Base-by-base conservation (phyloP, 2,888 invertebrate species). In the Thymelicus lineola region DNA sequence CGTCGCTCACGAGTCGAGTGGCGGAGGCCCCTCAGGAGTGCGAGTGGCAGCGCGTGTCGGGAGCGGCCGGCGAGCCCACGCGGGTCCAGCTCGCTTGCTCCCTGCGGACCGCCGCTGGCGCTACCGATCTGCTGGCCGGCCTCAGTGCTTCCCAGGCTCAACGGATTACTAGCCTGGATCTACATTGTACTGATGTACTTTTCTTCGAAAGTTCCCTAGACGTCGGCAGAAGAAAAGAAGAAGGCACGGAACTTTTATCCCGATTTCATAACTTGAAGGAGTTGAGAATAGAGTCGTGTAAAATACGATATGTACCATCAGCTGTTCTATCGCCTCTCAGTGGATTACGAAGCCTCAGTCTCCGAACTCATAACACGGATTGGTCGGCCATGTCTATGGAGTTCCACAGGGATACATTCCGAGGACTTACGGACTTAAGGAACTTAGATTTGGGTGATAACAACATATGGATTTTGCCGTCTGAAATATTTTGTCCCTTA, bases 331-430 rank as follows among this genome's bases (percentile, higher is more conserved):
- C 95, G 36, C 95, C 96, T 62, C 91, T 97, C 46, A 95, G 95
- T 77, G 95, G 96, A 79, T 88, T 97, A 36, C 93, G 95, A 64
- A 94, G 94, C 74, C 88, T 97, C 65, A 95, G 95, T 42, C 88
- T 97, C 75, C 94, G 96, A 61, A 97, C 97, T 17, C 96, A 96
- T 83, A 97, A 97, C 84, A 96, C 96, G 38, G 96, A 97, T 82
- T 97, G 97, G 97, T 96, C 97, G 14, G 95, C 96, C 20, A 96
- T 96, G 95, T 96, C 96, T 35, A 94, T 97, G 90, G 96, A 97
- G 78, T 94, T 97, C 73, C 95, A 96, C 79, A 93, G 95, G 55
- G 96, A 96, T 80, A 96, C 96, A 72, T 95, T 97, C 73, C 93
- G 96, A 73, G 95, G 96, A 10, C 91, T 97, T 66, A 94, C 95